These are phyloP conservation scores for Plecotus auritus DNA, from an alignment of 2,113 vertebrate genomes.

Conservation along the genomic window DNA sequence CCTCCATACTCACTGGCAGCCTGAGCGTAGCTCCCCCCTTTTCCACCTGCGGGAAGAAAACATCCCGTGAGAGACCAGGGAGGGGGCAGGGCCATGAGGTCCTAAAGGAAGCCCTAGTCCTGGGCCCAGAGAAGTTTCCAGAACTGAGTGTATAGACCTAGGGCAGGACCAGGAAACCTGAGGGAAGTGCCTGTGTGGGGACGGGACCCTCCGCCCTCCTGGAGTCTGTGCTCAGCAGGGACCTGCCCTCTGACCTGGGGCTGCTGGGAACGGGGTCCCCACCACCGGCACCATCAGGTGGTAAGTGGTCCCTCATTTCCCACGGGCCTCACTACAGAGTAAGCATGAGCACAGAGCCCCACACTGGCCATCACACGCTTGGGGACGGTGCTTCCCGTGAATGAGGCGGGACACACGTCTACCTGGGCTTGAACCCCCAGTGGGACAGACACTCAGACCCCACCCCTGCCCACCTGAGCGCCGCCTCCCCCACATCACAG, in stretches of 20 bases:
- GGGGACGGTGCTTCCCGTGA: rapidly evolving
- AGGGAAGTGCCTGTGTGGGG: rapidly evolving
- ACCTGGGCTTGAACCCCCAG: not conserved
- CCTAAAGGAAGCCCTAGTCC: no score
- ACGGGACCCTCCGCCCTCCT: not conserved
- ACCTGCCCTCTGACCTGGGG: not conserved
- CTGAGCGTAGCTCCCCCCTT: no score
- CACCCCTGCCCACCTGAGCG: not conserved
- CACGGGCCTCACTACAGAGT: not conserved
- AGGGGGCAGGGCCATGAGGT: no score
- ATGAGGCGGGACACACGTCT: rapidly evolving
- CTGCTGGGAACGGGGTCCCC: not conserved
- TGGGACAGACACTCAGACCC: not conserved
- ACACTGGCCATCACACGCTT: not conserved
- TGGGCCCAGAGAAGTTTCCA: no score
- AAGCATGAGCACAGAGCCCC: no score
- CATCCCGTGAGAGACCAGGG: no score
- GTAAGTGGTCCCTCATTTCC: no score
- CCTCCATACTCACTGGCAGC: no score
- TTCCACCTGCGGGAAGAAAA: no score
- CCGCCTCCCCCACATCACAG: not conserved
- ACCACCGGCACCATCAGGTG: not conserved
- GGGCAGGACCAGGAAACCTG: no score
- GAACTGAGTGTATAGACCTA: no score
- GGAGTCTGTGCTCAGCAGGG: not conserved